Conservation (phyloP, 2,888 invertebrate species). For the Smittia sp. region DNA sequence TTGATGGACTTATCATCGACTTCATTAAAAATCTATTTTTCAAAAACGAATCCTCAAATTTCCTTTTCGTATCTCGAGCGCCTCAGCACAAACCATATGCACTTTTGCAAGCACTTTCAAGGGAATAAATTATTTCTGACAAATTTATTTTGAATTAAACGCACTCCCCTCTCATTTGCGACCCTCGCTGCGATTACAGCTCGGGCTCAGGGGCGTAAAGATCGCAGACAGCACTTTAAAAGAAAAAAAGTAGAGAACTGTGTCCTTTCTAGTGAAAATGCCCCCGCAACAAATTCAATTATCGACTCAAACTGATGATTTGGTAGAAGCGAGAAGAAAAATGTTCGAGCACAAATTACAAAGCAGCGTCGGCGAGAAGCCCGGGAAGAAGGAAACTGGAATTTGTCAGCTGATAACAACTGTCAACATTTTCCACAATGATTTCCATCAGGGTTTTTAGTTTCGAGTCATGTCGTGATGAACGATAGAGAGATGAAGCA, state of each 20-base stretch:
- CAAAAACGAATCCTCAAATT: background rate
- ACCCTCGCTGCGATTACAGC: slow-evolving; percentile 20
- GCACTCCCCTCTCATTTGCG: slow-evolving; percentile 31
- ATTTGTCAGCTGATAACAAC: slow-evolving; percentile 40
- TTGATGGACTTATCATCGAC: slow-evolving; percentile 29
- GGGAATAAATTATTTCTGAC: slow-evolving; percentile 40
- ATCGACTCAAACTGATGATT: slow-evolving; percentile 29
- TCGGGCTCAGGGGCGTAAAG: background rate
- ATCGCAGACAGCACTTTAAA: slow-evolving; percentile 37
- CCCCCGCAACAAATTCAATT: slow-evolving; percentile 40
- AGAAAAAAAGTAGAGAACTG: background rate
- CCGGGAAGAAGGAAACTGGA: background rate
- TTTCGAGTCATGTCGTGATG: background rate
- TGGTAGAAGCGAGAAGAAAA: background rate
- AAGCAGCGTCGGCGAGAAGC: no score
- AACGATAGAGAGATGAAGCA: no score
- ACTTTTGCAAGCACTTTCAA: background rate
- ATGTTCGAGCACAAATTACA: background rate
- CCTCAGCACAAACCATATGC: background rate
- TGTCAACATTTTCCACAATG: slow-evolving; percentile 40
- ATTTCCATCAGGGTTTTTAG: slow-evolving; percentile 17
- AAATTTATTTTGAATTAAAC: slow-evolving; percentile 40
- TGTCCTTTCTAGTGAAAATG: slow-evolving; percentile 20
- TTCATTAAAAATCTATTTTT: slow-evolving; percentile 3
- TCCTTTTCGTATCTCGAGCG: background rate